Conservation (phyloP, 2,113 vertebrate genomes). For the Malurus melanocephalus region DNA sequence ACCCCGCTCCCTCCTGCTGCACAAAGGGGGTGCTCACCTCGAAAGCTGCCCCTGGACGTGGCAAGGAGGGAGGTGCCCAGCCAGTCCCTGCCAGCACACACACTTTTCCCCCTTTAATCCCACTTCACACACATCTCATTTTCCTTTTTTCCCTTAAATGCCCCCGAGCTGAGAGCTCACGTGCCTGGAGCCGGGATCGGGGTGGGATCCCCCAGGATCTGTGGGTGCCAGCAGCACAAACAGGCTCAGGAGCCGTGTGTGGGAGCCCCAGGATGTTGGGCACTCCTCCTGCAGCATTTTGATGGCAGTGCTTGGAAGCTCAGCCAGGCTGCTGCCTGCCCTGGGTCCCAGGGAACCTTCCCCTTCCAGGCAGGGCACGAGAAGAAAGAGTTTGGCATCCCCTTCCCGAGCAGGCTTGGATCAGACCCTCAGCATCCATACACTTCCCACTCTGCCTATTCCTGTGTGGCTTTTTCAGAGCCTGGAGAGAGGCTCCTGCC, state of each 20-base stretch:
- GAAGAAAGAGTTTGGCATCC: not conserved
- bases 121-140: not conserved
- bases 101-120: not conserved
- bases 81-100: accelerated
- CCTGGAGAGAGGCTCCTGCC: not conserved
- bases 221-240: accelerated
- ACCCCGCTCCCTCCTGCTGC: not conserved
- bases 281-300: accelerated
- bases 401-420: not conserved
- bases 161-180: not conserved
- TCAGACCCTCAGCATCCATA: not conserved
- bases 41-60: not conserved
- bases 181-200: accelerated
- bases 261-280: not conserved
- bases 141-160: too few species aligned
- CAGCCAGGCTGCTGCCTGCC: not conserved
- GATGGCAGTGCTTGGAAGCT: not conserved
- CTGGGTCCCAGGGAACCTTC: not conserved
- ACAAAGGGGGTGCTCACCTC: not conserved
- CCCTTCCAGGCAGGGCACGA: not conserved
- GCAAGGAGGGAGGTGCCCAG: not conserved
- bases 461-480: not conserved
- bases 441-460: accelerated
- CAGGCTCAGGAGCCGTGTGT: accelerated
- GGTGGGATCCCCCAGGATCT: not conserved